phyloP scores from a whole-genome alignment of 2,797 vertebrate species.

The Loris lydekkerianus region DNA sequence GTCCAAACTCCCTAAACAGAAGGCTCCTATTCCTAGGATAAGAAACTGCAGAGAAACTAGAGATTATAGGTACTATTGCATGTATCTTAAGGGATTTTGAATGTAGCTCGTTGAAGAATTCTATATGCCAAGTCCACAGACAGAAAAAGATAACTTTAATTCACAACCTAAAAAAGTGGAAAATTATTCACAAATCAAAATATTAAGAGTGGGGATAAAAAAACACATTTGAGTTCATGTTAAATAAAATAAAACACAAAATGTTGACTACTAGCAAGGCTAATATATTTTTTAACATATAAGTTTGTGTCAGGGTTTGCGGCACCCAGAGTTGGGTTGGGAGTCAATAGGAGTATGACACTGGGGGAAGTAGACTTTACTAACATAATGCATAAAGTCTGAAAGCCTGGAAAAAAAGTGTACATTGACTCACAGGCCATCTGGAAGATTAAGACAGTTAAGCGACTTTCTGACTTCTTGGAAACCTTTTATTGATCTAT shows the following conservation, averaged over 20 bases:
- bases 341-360: too few species aligned
- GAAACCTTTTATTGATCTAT: too few species aligned
- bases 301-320: too few species aligned
- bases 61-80: not conserved
- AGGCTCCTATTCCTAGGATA: not conserved
- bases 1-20: slow-evolving; percentile 63
- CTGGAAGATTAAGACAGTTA: too few species aligned
- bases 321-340: too few species aligned
- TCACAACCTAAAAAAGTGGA: not conserved
- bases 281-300: too few species aligned
- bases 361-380: too few species aligned
- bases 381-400: too few species aligned
- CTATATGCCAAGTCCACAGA: not conserved
- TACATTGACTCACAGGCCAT: too few species aligned
- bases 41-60: not conserved
- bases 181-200: not conserved
- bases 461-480: too few species aligned
- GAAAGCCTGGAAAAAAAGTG: too few species aligned
- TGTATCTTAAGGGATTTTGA: not conserved
- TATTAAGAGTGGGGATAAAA: not conserved
- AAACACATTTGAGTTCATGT: not conserved
- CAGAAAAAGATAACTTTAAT: not conserved
- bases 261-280: too few species aligned
- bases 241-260: not conserved
- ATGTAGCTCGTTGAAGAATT: not conserved